Evolutionary conservation across 1,140 invertebrate genomes (phyloP).

Genomic region (Lordiphosa mommai): DNA sequence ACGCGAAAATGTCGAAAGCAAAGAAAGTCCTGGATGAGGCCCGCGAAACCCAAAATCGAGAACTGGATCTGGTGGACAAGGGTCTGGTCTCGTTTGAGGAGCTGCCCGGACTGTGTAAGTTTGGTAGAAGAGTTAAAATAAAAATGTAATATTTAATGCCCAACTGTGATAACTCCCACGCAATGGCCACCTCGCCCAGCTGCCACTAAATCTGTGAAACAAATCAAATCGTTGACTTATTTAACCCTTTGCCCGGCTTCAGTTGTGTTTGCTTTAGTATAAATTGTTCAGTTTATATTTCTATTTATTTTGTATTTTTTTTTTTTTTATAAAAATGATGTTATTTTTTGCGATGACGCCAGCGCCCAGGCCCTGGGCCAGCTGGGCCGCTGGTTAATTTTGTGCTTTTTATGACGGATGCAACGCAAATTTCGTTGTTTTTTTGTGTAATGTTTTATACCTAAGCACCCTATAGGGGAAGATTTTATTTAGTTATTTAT

Average conservation of each 20-base stretch:
- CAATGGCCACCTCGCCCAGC: not conserved
- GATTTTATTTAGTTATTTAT: not conserved
- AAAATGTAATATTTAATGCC: not conserved
- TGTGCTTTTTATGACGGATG: no score
- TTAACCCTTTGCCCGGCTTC: not conserved
- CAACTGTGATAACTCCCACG: constrained; percentile 14
- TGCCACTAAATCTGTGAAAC: constrained; percentile 9
- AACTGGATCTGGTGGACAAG: constrained; percentile 97
- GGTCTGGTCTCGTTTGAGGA: constrained; percentile 93
- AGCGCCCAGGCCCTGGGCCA: not conserved
- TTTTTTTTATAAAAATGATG: no score
- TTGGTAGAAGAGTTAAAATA: not conserved
- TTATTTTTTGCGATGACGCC: constrained; percentile 40
- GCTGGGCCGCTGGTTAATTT: no score
- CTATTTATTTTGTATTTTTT: not conserved
- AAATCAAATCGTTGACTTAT: not conserved
- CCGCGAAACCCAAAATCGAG: constrained; percentile 93
- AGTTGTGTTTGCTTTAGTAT: not conserved
- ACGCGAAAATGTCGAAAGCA: constrained; percentile 91
- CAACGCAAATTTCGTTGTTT: not conserved
- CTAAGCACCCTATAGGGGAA: no score
- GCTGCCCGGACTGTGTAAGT: constrained; percentile 96
- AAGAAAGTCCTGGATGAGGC: constrained; percentile 95
- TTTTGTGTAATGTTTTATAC: not conserved
- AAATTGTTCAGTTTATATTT: not conserved